Evolutionary conservation across 2,888 invertebrate genomes (phyloP), one percentile per base, ranked within the genome.

Genomic region (Branchellion lobata): DNA sequence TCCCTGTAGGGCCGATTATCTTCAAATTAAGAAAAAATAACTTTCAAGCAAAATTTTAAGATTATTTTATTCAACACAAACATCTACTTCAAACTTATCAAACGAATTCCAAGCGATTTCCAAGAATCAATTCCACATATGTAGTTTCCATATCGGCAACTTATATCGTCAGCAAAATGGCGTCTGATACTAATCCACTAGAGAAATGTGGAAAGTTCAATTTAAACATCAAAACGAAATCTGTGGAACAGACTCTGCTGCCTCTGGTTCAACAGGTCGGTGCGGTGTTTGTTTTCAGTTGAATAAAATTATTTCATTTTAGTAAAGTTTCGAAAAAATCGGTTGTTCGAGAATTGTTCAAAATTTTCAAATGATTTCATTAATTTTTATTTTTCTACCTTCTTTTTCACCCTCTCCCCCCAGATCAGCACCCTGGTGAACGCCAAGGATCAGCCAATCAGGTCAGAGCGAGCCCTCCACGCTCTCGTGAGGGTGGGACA

Each of bases 251-350:
- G 90, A 94, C 94, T 85, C 91, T 95, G 86, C 92, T 95, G 87
- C 95, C 95, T 85, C 91, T 95, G 88, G 93, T 95, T 87, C 94
- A 94, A 89, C 95, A 95, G 94, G 95, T 95, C 92, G 8, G 11
- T 14, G 47, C 47, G n/a, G 36, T 31, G 57, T 73, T 31, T 68
- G 31, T 76, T 29, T 29, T 65, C 8, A 65, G 65, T 65, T 65
- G 8, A 65, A 8, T 24, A 8, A 65, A 65, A n/a, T 65, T 65
- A n/a, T 14, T 65, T 8, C 8, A n/a, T 14, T 14, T n/a, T 11
- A 24, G 29, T 11, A 65, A 65, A 8, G 11, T 65, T n/a, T 8
- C 47, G 47, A 47, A 47, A n/a, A n/a, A n/a, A n/a, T n/a, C n/a
- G n/a, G n/a, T n/a, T n/a, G n/a, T n/a, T n/a, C 18, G 8, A 47